Evolutionary conservation across 2,888 invertebrate genomes (phyloP).

Genomic region (Cistogaster globosa): DNA sequence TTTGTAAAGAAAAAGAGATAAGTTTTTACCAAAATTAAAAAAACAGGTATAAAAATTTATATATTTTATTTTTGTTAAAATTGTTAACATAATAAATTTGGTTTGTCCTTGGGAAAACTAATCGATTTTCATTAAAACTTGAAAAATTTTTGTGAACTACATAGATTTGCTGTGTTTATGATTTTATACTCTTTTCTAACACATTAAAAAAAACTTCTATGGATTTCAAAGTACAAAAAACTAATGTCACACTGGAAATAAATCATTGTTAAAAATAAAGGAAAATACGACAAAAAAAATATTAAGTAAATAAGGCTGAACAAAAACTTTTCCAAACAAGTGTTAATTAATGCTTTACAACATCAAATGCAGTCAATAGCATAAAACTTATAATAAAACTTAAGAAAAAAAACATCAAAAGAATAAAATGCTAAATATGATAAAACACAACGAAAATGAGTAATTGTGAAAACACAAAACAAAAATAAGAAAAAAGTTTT

Average conservation of each 20-base stretch:
- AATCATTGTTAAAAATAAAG: constrained; percentile 23
- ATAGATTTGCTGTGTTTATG: too few relatives aligned
- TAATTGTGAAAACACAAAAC: constrained; percentile 37
- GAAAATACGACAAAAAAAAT: background rate
- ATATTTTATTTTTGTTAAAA: too few relatives aligned
- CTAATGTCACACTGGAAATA: background rate
- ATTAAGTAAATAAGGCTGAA: background rate
- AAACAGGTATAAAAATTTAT: too few relatives aligned
- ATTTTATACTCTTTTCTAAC: too few relatives aligned
- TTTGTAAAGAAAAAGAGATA: too few relatives aligned
- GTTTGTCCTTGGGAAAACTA: too few relatives aligned
- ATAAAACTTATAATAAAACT: background rate
- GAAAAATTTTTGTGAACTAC: too few relatives aligned
- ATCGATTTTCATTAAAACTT: too few relatives aligned
- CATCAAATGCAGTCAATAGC: constrained; percentile 59
- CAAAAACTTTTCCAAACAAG: constrained; percentile 49
- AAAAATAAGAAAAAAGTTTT: constrained; percentile 21
- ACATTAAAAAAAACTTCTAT: too few relatives aligned
- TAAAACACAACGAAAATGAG: constrained; percentile 46
- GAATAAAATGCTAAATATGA: constrained; percentile 46
- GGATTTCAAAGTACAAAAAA: too few relatives aligned
- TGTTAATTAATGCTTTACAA: constrained; percentile 65
- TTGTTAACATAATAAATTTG: too few relatives aligned
- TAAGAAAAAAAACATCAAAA: constrained; percentile 39
- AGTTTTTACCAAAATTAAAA: too few relatives aligned